Evolutionary conservation across 2,888 invertebrate genomes (phyloP).

Genomic region (Coremacera marginata): DNA sequence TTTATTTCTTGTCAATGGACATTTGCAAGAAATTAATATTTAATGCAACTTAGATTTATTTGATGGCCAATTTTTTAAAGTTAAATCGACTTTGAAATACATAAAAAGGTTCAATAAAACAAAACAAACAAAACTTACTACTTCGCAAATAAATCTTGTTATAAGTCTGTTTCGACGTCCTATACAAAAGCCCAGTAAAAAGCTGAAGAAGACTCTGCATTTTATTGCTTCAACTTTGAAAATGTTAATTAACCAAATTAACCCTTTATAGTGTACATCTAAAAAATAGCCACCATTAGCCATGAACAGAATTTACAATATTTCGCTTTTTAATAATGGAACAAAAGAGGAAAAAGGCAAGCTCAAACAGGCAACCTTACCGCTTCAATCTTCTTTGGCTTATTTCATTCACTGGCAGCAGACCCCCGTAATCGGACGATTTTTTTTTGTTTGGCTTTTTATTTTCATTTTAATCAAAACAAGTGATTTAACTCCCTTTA

Average conservation of each 20-base stretch:
- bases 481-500: conserved; percentile 20
- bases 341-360: not conserved
- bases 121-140: too few species aligned
- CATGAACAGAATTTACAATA: not conserved
- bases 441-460: not conserved
- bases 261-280: not conserved
- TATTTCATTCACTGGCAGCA: not conserved
- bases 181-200: too few species aligned
- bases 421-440: not conserved
- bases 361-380: not conserved
- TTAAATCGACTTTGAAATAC: too few species aligned
- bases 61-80: too few species aligned
- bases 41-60: too few species aligned
- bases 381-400: not conserved
- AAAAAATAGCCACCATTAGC: not conserved
- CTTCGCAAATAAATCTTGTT: too few species aligned
- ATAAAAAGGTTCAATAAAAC: too few species aligned
- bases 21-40: too few species aligned
- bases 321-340: not conserved
- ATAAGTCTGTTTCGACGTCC: too few species aligned
- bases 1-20: too few species aligned
- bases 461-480: conserved; percentile 22
- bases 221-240: not conserved
- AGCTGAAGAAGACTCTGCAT: too few species aligned
- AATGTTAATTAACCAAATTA: conserved; percentile 29